phyloP scores from a whole-genome alignment of 2,113 vertebrate species.

The Prunella himalayana region DNA sequence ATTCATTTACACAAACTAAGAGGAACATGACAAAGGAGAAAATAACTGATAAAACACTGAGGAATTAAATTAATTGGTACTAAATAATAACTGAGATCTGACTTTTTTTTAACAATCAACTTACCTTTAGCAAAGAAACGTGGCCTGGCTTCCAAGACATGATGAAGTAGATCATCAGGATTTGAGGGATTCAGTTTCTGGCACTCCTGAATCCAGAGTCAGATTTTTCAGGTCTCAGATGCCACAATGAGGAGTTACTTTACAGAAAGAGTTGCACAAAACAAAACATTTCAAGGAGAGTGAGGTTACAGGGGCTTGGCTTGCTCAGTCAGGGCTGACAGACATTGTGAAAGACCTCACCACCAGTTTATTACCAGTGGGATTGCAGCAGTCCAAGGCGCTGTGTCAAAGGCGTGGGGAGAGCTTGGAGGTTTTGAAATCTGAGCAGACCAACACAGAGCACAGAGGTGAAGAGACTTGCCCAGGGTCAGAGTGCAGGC shows the following conservation, averaged over 20 bases:
- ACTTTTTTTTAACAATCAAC: not conserved
- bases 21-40: not conserved
- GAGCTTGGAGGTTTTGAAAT: not conserved
- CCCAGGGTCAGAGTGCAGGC: not conserved
- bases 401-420: rapidly evolving
- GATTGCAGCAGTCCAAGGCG: not conserved
- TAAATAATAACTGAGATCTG: not conserved
- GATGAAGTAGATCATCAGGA: not conserved
- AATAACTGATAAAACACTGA: not conserved
- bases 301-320: not conserved
- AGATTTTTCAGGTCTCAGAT: not conserved
- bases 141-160: not conserved
- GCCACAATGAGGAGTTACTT: not conserved
- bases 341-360: not conserved
- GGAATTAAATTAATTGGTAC: not conserved
- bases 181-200: not conserved
- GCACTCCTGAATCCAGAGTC: not conserved
- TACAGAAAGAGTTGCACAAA: not conserved
- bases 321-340: not conserved
- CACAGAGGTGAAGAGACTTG: not conserved
- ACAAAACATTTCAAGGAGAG: not conserved
- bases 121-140: not conserved
- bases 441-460: not conserved
- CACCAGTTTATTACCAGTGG: not conserved
- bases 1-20: not conserved